Evolutionary conservation across 2,113 vertebrate genomes (phyloP), one percentile per base, ranked within the genome.

Genomic region (Syrrhaptes paradoxus): DNA sequence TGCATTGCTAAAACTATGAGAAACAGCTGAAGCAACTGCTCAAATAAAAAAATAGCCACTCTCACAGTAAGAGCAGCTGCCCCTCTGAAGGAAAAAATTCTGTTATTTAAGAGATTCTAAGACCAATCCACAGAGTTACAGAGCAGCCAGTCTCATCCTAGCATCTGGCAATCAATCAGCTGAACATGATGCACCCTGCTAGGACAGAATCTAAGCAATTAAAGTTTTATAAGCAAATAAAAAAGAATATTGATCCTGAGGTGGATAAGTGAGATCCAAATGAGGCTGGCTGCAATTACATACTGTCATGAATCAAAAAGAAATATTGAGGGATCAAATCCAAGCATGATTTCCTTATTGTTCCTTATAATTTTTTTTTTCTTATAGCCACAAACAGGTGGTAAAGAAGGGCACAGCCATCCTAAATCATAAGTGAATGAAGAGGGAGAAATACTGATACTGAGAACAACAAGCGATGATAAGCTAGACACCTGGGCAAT

Each of bases 101-200:
- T 48, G 36, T 28, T 9, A 54, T 67, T 77, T 15, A 17, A 28
- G 12, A 48, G 54, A 59, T 85, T 45, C 34, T 17, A 25, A 26
- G 26, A 48, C 31, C 1, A 1, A 73, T 61, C 24, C 58, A 63
- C 18, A 65, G 31, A 74, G 41, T 0, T 88, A 28, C n/a, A 62
- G 70, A 58, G 52, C 70, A 85, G 80, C 19, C 13, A 61, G 34
- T 18, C n/a, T 81, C 73, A 72, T 18, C 15, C 43, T 45, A 31
- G 38, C 26, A 43, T 13, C 45, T 18, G 45, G 62, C 24, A 54
- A 34, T 26, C 49, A 81, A 34, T 26, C 49, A 81, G 81, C 38
- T 59, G 73, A 73, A 3, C 0, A 0, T 38, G 55, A 51, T 0
- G 3, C 26, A 68, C 18, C n/a, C 13, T 7, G 9, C 57, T 74